A percentile compares a stretch with the other conserved stretches of the same genome.
Conservation (phyloP, 1,140 invertebrate species). For the Drosophila aff. region DNA sequence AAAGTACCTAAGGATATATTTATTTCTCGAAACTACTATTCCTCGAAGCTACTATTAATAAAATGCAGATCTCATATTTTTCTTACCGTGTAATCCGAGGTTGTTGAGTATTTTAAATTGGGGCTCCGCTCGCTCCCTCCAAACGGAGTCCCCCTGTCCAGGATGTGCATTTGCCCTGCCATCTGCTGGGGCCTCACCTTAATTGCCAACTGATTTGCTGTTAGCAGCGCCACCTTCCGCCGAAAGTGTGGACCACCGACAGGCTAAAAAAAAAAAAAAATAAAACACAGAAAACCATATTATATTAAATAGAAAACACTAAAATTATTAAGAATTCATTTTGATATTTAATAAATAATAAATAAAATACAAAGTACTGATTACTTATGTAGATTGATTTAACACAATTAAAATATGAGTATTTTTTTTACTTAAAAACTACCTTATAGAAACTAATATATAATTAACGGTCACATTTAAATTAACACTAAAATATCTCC, state of each 20-base stretch:
- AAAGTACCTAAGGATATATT: no score
- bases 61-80: background rate
- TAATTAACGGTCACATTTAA: background rate
- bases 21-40: no score
- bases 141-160: background rate
- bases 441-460: background rate
- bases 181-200: slow-evolving; percentile 37
- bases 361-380: background rate
- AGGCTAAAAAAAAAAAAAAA: slow-evolving; percentile 10
- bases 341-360: background rate
- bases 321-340: background rate
- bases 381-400: background rate
- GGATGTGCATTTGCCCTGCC: slow-evolving; percentile 1
- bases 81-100: background rate
- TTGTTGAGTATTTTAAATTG: slow-evolving; percentile 12
- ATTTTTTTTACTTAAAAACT: background rate
- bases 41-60: background rate
- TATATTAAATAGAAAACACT: fast-evolving
- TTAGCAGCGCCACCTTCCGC: slow-evolving; percentile 53
- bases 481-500: no score
- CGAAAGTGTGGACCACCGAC: slow-evolving; percentile 53
- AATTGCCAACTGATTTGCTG: slow-evolving; percentile 51
- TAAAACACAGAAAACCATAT: background rate
- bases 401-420: background rate
- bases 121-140: background rate